These are phyloP conservation scores for Thera obeliscata DNA, from an alignment of 2,888 invertebrate genomes.

Conservation along the genomic window DNA sequence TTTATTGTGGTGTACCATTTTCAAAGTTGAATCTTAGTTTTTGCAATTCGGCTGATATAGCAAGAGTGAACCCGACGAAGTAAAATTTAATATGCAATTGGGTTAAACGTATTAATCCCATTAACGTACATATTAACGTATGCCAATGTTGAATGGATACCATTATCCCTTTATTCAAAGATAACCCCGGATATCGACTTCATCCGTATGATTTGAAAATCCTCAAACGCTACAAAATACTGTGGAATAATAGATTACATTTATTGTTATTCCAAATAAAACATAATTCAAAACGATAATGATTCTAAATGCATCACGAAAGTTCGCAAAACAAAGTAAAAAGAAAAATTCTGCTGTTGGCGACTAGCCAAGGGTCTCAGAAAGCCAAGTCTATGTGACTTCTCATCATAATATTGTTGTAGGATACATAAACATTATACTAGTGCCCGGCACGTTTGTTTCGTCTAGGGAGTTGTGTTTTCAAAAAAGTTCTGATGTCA, in stretches of 20 bases:
- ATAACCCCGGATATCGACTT: slow-evolving; percentile 6
- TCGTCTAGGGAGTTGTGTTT: slow-evolving; percentile 32
- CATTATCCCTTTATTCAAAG: slow-evolving; percentile 7
- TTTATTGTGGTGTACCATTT: too few species aligned
- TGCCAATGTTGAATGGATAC: slow-evolving; percentile 7
- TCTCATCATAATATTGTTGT: slow-evolving; percentile 54
- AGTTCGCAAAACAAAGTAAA: slow-evolving; percentile 38
- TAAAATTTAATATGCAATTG: slow-evolving; percentile 3
- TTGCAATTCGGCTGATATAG: too few species aligned
- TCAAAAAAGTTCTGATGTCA: slow-evolving; percentile 34
- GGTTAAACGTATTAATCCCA: slow-evolving; percentile 9
- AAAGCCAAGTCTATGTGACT: slow-evolving; percentile 44
- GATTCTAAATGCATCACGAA: neutral
- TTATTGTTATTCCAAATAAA: too few species aligned
- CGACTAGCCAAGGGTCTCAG: slow-evolving; percentile 53
- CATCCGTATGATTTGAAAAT: slow-evolving; percentile 9
- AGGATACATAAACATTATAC: slow-evolving; percentile 48
- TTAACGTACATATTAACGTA: slow-evolving; percentile 12
- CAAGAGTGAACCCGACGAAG: too few species aligned
- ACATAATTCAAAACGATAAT: neutral
- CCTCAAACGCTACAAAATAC: neutral
- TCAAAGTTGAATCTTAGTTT: too few species aligned
- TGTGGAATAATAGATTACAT: neutral
- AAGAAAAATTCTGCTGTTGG: slow-evolving; percentile 52
- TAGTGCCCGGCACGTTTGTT: slow-evolving; percentile 22